Base-by-base conservation (phyloP, 2,797 vertebrate genomes). In the Amniataba percoides region DNA sequence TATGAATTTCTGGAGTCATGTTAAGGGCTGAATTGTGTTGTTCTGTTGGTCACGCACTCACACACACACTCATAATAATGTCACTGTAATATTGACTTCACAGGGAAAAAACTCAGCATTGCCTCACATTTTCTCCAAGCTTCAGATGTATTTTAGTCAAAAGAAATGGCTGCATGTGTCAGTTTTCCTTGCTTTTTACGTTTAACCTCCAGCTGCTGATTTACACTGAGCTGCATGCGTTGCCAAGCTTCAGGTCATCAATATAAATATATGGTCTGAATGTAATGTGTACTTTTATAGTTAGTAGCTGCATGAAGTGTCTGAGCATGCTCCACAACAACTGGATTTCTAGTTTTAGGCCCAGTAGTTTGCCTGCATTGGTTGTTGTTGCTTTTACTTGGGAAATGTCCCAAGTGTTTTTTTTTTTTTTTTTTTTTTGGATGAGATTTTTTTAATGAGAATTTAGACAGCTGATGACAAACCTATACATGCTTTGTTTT, bases 1-100 rank as follows among this genome's bases (percentile, higher is more conserved):
- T 46, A 59, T 56, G 40, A 71, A 48, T 6, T 25, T 8, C 40
- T 48, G 8, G 15, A 69, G 46, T 64, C 58, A 64, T 71, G 56
- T 55, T 46, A 13, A 9, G 52, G 23, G 63, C 64, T 46, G 61
- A 45, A 56, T 36, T 49, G 11, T n/a, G n/a, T n/a, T n/a, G n/a
- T n/a, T n/a, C n/a, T 51, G 13, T 60, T 48, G 61, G 2, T 49
- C 21, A 25, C 34, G 34, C 4, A 36, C 4, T 7, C 34, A 36
- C 34, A 36, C n/a, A 25, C 18, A 2, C 27, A 58, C 60, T 16
- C 48, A 25, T 21, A 11, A 25, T 14, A 19, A 21, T 53, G 19
- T 49, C 7, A 10, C 42, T 61, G 56, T 27, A 56, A 66, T 53
- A 74, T 31, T 60, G 39, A 34, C 49, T 52, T 40, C 18, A 34